Evolutionary conservation across 2,888 invertebrate species (phyloP).

Genomic region (Holacanthella duospinosa): DNA sequence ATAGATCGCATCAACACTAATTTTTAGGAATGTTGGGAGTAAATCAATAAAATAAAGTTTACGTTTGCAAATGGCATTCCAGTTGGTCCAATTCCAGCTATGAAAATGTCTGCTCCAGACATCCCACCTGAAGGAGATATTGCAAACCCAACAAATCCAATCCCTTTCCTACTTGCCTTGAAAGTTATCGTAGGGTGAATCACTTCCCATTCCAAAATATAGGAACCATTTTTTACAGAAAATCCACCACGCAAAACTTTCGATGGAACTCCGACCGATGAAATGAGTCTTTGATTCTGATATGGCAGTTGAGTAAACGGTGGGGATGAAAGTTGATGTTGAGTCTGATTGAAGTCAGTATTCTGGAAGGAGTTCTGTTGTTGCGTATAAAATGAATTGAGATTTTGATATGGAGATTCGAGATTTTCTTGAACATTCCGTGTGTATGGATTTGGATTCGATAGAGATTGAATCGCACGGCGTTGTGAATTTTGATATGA

Average conservation of each 20-base stretch:
- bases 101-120: conserved; percentile 9
- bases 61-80: conserved; percentile 1
- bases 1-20: too few relatives aligned
- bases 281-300: too few relatives aligned
- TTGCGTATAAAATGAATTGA: too few relatives aligned
- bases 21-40: too few relatives aligned
- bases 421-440: background rate
- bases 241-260: background rate
- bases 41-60: too few relatives aligned
- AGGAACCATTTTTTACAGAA: background rate
- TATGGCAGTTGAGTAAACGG: background rate
- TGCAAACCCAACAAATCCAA: conserved; percentile 7
- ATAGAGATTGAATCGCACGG: too few relatives aligned
- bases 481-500: background rate
- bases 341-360: too few relatives aligned
- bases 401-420: background rate
- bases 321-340: too few relatives aligned
- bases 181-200: background rate
- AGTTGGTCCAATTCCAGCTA: conserved; percentile 1
- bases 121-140: conserved; percentile 2
- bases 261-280: too few relatives aligned
- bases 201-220: conserved; percentile 3
- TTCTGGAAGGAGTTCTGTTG: too few relatives aligned
- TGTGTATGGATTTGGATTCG: too few relatives aligned
- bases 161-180: background rate